Evolutionary conservation across 2,888 invertebrate species (phyloP).

Genomic region (Chrysomela aeneicollis): DNA sequence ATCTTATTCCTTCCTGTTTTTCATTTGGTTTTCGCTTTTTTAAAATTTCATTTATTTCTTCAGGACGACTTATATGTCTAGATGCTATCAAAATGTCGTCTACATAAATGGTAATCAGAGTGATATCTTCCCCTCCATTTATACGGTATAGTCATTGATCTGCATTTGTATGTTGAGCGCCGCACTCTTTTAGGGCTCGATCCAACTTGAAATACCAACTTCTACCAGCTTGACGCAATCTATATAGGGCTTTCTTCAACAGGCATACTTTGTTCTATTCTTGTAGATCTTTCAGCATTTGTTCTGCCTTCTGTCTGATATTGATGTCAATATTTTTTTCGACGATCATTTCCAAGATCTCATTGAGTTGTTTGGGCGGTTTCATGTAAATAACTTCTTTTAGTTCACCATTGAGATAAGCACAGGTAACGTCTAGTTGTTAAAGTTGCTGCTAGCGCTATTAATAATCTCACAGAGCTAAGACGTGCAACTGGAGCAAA

Average conservation of each 20-base stretch:
- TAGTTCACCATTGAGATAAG: constrained; percentile 35
- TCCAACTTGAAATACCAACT: too few species aligned
- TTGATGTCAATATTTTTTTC: constrained; percentile 7
- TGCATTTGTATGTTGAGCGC: background rate
- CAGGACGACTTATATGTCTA: too few species aligned
- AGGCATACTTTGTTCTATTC: background rate
- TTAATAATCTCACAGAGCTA: constrained; percentile 22
- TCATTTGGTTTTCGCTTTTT: too few species aligned
- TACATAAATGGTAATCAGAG: constrained; percentile 42
- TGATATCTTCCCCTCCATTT: constrained; percentile 26
- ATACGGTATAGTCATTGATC: constrained; percentile 37
- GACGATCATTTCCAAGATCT: constrained; percentile 6
- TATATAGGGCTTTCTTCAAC: too few species aligned
- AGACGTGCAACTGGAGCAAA: too few species aligned
- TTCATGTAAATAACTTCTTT: constrained; percentile 37
- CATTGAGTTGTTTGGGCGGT: constrained; percentile 20
- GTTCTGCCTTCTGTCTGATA: background rate
- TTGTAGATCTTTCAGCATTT: background rate
- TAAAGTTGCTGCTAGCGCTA: constrained; percentile 35
- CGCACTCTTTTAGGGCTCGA: too few species aligned
- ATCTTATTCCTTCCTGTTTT: too few species aligned
- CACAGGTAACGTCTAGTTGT: constrained; percentile 32
- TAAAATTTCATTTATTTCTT: too few species aligned
- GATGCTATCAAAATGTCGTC: too few species aligned
- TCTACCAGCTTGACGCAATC: too few species aligned